These are phyloP conservation scores for Dicerorhinus sumatrensis DNA, from an alignment of 2,113 vertebrate species.

Conservation along the genomic window DNA sequence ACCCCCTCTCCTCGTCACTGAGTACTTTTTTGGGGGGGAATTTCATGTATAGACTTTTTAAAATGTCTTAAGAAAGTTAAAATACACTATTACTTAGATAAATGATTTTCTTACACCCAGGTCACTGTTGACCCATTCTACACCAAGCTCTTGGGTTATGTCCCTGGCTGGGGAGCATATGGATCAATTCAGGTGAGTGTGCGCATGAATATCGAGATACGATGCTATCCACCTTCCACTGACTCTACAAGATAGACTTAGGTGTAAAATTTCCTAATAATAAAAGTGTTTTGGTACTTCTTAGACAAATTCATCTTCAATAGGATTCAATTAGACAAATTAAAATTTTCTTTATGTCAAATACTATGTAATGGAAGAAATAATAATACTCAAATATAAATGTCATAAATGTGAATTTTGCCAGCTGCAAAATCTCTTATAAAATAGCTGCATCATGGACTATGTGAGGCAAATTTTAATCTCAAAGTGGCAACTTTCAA, in stretches of 20 bases:
- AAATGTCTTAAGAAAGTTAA: conserved; percentile 25
- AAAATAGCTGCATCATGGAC: neutral
- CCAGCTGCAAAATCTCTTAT: neutral
- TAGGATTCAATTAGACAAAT: neutral
- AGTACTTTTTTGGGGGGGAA: neutral
- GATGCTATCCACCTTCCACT: neutral
- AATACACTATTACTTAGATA: neutral
- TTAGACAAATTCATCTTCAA: conserved; percentile 24
- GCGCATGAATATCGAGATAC: neutral
- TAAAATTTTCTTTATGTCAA: neutral
- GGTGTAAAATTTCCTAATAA: neutral
- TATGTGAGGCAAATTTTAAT: conserved; percentile 48
- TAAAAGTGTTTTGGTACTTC: neutral
- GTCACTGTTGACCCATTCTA: neutral
- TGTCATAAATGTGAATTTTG: neutral
- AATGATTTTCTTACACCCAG: neutral
- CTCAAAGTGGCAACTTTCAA: neutral
- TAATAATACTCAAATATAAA: neutral
- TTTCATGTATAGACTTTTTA: neutral
- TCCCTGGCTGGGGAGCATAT: neutral
- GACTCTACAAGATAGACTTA: neutral
- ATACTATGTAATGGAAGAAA: conserved; percentile 22
- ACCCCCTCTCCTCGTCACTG: neutral
- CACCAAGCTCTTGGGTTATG: neutral
- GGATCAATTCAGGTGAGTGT: neutral